Conservation (phyloP, 2,113 vertebrate genomes). For the Lampris megalopsis region DNA sequence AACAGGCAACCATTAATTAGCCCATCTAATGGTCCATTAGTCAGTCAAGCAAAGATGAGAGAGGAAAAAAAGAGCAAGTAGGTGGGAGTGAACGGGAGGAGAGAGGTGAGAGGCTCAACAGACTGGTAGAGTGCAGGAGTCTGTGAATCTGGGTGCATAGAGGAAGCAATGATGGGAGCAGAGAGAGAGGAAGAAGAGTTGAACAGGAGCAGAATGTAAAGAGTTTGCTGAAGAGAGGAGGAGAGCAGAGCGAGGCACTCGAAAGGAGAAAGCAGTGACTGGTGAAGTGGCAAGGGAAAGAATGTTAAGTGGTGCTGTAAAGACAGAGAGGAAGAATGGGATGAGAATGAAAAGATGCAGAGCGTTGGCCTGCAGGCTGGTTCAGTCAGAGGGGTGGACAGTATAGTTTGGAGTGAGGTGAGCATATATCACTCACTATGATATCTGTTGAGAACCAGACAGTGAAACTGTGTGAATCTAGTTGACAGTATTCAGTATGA, state of each 20-base stretch:
- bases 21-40: conserved; percentile 82
- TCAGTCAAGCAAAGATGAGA: conserved; percentile 58
- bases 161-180: conserved; percentile 45
- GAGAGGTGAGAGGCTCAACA: conserved; percentile 44
- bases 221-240: conserved; percentile 44
- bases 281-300: conserved; percentile 25
- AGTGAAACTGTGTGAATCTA: neutral
- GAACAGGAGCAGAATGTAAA: conserved; percentile 45
- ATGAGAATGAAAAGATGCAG: neutral
- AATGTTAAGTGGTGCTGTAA: conserved; percentile 9
- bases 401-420: neutral
- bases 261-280: neutral
- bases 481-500: neutral
- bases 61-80: conserved; percentile 47
- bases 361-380: conserved; percentile 21
- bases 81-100: conserved; percentile 28
- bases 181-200: conserved; percentile 23
- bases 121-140: conserved; percentile 62
- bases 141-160: conserved; percentile 61
- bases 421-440: conserved; percentile 17
- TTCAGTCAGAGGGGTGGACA: conserved; percentile 7
- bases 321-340: conserved; percentile 13
- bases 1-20: conserved; percentile 80
- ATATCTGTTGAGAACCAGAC: conserved; percentile 24
- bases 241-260: conserved; percentile 21